Percentiles rank a stretch among this genome's conserved stretches.
These are phyloP conservation scores for Psilopsiagon aymara DNA, from an alignment of 2,113 vertebrate species.

Conservation along the genomic window DNA sequence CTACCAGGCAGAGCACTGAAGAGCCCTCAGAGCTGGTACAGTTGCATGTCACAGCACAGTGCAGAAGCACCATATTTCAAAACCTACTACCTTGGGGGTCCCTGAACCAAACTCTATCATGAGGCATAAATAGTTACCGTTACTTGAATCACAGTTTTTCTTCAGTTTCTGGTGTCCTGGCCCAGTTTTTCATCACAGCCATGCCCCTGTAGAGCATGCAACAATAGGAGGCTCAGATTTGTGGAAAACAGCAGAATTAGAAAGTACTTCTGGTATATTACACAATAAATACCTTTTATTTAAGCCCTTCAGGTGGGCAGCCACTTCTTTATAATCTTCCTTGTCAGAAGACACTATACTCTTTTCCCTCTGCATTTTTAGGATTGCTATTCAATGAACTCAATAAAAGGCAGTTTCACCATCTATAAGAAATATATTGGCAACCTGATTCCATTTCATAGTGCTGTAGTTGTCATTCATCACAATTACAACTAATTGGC, in stretches of 20 bases:
- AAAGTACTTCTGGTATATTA: not conserved
- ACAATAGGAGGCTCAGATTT: not conserved
- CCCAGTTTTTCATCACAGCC: not conserved
- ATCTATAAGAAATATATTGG: not conserved
- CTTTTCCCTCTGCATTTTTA: not conserved
- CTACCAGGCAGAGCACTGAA: not conserved
- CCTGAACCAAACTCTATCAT: not conserved
- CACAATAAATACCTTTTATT: not conserved
- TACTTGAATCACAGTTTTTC: not conserved
- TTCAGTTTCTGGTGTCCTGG: not conserved
- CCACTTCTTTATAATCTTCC: not conserved
- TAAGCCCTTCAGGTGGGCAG: not conserved
- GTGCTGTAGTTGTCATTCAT: not conserved
- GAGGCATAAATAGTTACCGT: not conserved
- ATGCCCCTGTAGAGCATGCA: not conserved
- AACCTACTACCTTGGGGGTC: not conserved
- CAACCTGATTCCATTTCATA: not conserved
- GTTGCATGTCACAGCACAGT: not conserved
- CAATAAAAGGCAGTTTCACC: not conserved
- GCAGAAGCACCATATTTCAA: not conserved
- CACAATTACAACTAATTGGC: not conserved
- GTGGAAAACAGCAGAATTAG: not conserved
- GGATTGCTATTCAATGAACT: not conserved
- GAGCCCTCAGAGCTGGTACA: not conserved
- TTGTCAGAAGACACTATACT: not conserved